These are phyloP conservation scores for Oreortyx pictus DNA, from an alignment of 2,797 vertebrate species.

Conservation along the genomic window DNA sequence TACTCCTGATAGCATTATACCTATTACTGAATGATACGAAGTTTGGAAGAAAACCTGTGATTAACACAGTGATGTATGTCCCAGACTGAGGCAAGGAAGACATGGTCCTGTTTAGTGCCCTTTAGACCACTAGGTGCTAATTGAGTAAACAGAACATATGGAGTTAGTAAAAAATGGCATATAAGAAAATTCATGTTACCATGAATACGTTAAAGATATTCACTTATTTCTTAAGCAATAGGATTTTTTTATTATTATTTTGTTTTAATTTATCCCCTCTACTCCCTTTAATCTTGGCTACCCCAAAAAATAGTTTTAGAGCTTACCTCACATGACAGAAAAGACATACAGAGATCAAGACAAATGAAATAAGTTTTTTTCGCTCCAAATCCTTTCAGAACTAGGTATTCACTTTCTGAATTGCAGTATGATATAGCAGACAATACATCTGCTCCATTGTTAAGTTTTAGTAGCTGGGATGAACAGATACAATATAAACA, in stretches of 20 bases:
- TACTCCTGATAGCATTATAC: background rate
- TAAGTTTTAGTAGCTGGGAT: background rate
- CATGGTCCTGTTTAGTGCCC: background rate
- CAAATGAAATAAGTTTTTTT: background rate
- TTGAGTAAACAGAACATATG: background rate
- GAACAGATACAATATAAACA: slow-evolving; percentile 6
- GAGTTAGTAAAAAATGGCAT: background rate
- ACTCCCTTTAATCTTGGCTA: background rate
- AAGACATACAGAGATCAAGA: background rate
- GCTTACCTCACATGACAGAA: background rate
- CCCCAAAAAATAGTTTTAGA: background rate
- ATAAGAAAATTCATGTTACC: background rate
- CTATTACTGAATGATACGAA: background rate
- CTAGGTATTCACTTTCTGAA: background rate
- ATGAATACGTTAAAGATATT: background rate
- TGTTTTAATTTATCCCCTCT: background rate
- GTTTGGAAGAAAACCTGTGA: background rate
- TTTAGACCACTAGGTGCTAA: background rate
- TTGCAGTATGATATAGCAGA: background rate
- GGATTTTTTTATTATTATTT: background rate
- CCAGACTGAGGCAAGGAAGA: background rate
- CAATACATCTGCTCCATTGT: background rate
- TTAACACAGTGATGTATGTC: background rate
- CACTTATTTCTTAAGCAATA: background rate
- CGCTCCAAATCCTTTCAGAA: background rate